phyloP scores from a whole-genome alignment of 2,888 invertebrate species.

The Drosophila birchii region DNA sequence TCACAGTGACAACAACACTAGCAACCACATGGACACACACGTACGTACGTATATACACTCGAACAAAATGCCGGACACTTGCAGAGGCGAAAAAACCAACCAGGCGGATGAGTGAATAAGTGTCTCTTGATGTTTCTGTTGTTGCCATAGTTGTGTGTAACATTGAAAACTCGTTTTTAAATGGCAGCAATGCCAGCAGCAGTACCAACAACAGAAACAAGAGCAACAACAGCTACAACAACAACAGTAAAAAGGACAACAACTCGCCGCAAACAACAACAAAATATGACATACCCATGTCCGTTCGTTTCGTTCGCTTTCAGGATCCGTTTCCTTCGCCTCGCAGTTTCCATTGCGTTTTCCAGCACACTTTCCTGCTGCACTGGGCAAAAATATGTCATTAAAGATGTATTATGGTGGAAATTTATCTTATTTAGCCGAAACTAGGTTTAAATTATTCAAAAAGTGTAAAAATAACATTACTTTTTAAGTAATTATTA shows the following conservation, averaged over 20 bases:
- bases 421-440: neutral
- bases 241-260: conserved; percentile 43
- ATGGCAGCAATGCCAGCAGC: conserved; percentile 48
- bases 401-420: too few relatives aligned
- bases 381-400: conserved; percentile 35
- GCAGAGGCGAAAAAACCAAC: conserved; percentile 39
- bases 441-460: too few relatives aligned
- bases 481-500: too few relatives aligned
- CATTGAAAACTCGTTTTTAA: conserved; percentile 75
- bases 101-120: conserved; percentile 67
- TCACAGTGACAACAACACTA: conserved; percentile 22
- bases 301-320: conserved; percentile 61
- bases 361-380: conserved; percentile 34
- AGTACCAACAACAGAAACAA: conserved; percentile 41
- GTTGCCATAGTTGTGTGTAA: conserved; percentile 50
- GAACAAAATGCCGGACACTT: conserved; percentile 42
- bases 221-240: conserved; percentile 36
- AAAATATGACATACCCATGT: conserved; percentile 75
- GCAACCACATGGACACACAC: neutral
- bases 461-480: too few relatives aligned
- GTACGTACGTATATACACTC: conserved; percentile 17
- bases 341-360: conserved; percentile 39
- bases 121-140: conserved; percentile 49
- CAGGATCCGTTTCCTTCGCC: conserved; percentile 71
- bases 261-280: conserved; percentile 64